Conservation (phyloP, 1,140 invertebrate species). For the Hyphantria cunea region DNA sequence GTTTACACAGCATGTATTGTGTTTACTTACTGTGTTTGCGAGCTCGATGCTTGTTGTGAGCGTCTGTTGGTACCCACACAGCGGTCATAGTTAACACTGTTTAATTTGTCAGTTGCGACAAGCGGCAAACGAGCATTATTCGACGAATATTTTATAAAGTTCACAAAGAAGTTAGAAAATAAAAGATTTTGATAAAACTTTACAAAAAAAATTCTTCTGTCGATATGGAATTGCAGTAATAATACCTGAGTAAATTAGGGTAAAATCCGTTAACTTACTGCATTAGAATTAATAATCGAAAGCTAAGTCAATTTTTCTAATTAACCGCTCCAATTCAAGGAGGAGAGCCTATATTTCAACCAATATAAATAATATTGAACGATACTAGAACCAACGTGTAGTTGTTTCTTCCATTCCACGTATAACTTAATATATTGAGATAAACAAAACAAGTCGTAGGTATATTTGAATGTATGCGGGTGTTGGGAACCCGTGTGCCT, state of each 20-base stretch:
- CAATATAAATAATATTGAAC: too few species aligned
- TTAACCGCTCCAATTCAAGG: background rate
- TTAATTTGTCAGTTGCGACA: slow-evolving; percentile 40
- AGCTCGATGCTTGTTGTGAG: slow-evolving; percentile 56
- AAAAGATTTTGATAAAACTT: too few species aligned
- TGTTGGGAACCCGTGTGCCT: slow-evolving; percentile 25
- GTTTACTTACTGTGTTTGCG: slow-evolving; percentile 62
- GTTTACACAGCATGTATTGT: slow-evolving; percentile 57
- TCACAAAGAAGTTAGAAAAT: slow-evolving; percentile 5
- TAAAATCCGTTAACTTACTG: too few species aligned
- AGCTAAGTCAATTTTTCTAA: too few species aligned
- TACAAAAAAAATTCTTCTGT: too few species aligned
- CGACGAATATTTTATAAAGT: too few species aligned
- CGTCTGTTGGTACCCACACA: slow-evolving; percentile 29
- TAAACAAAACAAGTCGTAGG: slow-evolving; percentile 29
- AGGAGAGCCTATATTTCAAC: too few species aligned
- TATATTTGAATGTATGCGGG: slow-evolving; percentile 31
- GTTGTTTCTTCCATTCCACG: too few species aligned
- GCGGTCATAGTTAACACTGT: slow-evolving; percentile 36
- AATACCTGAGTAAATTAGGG: too few species aligned
- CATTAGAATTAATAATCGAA: too few species aligned
- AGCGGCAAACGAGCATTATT: background rate
- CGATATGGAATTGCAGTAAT: too few species aligned
- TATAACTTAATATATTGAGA: slow-evolving; percentile 5
- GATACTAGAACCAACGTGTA: too few species aligned